A percentile compares a stretch with the other conserved stretches of the same genome.
These are phyloP conservation scores for Monopterus albus DNA, from an alignment of 2,113 vertebrate genomes.

Conservation along the genomic window DNA sequence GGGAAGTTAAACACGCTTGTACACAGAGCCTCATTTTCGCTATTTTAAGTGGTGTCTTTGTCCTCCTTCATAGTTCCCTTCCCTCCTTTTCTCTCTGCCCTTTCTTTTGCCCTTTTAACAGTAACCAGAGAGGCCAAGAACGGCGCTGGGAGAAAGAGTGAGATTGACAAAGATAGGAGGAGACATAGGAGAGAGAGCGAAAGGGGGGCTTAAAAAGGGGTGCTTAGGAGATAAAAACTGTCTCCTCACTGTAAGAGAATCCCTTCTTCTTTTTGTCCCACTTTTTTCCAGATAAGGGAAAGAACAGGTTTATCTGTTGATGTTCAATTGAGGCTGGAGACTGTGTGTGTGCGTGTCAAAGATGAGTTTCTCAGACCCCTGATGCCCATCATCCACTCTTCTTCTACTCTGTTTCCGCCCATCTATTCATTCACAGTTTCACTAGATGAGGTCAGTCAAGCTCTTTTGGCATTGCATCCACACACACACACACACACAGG, in stretches of 20 bases:
- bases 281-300: constrained; percentile 63
- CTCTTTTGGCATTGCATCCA: constrained; percentile 14
- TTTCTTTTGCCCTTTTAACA: constrained; percentile 73
- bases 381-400: constrained; percentile 61
- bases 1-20: constrained; percentile 53
- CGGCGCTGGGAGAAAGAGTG: constrained; percentile 58
- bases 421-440: constrained; percentile 63
- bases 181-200: constrained; percentile 30
- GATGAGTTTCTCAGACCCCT: constrained; percentile 64
- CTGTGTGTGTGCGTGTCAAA: constrained; percentile 30
- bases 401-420: constrained; percentile 40
- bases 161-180: constrained; percentile 20
- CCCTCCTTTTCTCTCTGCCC: constrained; percentile 57
- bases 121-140: constrained; percentile 74
- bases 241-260: constrained; percentile 78
- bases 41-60: constrained; percentile 76
- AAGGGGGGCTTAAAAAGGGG: constrained; percentile 49
- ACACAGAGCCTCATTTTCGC: constrained; percentile 55
- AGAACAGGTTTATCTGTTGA: constrained; percentile 67
- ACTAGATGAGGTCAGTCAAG: constrained; percentile 53
- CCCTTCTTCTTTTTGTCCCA: constrained; percentile 53
- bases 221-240: constrained; percentile 73
- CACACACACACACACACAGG: background rate
- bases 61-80: constrained; percentile 64
- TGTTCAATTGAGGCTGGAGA: constrained; percentile 68